Percentiles rank a stretch among this genome's conserved stretches.
phyloP scores from a whole-genome alignment of 2,113 vertebrate species.

The Tychaedon coryphoeus region DNA sequence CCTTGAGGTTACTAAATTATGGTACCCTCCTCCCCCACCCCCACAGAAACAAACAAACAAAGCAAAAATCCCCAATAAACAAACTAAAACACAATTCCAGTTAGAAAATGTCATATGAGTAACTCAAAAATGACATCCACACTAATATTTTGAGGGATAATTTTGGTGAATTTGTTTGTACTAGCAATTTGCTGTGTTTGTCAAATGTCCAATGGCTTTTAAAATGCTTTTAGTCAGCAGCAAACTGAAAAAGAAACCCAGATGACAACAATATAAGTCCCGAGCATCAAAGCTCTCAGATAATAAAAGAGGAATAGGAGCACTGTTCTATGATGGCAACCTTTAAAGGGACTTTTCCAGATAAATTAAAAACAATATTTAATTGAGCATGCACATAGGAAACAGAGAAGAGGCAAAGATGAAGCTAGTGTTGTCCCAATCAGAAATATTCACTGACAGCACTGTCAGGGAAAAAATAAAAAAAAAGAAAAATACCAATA shows the following conservation, averaged over 20 bases:
- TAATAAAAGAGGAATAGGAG: background rate
- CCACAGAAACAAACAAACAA: background rate
- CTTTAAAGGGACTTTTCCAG: background rate
- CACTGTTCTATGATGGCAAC: background rate
- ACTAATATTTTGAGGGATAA: background rate
- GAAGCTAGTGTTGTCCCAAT: background rate
- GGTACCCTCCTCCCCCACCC: background rate
- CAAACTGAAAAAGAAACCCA: background rate
- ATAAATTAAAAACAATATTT: background rate
- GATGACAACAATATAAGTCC: background rate
- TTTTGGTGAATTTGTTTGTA: background rate
- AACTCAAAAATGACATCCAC: background rate
- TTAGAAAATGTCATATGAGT: background rate
- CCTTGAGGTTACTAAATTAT: background rate
- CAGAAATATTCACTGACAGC: background rate
- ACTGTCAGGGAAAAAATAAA: fast-evolving
- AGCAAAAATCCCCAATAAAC: background rate
- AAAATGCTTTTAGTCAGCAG: background rate
- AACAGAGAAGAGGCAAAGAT: background rate
- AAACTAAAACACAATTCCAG: background rate
- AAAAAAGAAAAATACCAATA: background rate
- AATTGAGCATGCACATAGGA: background rate
- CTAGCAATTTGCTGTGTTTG: background rate
- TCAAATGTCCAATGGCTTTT: background rate
- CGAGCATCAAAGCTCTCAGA: background rate